Evolutionary conservation across 2,888 invertebrate genomes (phyloP), one percentile per base, ranked within the genome.

Genomic region (Tetanocera ferruginea): DNA sequence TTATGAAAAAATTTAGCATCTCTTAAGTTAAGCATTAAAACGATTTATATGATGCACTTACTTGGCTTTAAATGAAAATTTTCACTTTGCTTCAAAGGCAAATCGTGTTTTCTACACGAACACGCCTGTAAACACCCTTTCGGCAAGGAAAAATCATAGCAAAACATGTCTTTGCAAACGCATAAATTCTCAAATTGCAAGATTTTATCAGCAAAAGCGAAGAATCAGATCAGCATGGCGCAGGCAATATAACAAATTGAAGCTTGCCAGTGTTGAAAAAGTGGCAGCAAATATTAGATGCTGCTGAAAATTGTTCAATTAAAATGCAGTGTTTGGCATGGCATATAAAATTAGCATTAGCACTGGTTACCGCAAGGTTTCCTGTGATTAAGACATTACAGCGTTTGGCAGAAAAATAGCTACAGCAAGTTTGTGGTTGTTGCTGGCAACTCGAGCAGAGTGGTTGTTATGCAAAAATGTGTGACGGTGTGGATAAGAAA

Each of bases 361-460:
- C 37, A 31, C 28, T 62, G 23, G 31, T 55, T 55, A 67, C 57
- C 73, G 67, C 60, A 57, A 77, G 60, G 67, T 70, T 70, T 69
- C 70, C 70, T 70, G 70, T 52, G 60, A 78, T 75, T 74, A 78
- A 78, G 75, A 78, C 75, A 75, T 78, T 74, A 78, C 55, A 14
- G 43, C 43, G 43, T 43, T 2, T 43, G 14, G 11, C 11, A 43
- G 43, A 43, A 1, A 43, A 76, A 70, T 66, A 25, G 64, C 37
- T 31, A 25, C 34, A 52, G 43, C 14, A 6, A 14, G 1, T 60
- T 52, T 31, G 28, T 70, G 11, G 28, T 31, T 31, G 25, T 31
- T 19, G 5, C n/a, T 69, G 69, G 6, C n/a, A 23, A 5, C 23
- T 1, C 25, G 19, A 25, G 6, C 4, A 11, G 23, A 25, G 57